Conservation (phyloP, 1,140 invertebrate species). For the Euglossa dilemma region DNA sequence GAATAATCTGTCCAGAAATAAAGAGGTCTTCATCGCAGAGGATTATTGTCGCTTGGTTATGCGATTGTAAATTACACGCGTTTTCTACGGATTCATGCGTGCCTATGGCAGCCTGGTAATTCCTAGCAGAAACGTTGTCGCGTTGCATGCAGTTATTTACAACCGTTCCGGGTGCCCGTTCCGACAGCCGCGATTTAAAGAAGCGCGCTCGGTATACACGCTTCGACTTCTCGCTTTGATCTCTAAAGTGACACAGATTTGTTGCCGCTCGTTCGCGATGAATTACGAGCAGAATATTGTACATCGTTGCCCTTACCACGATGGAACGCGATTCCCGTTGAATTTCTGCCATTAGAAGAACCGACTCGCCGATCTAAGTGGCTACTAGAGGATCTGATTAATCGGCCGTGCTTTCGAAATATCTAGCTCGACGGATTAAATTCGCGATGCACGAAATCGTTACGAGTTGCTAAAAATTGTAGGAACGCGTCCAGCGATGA, state of each 20-base stretch:
- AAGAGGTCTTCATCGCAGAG: not conserved
- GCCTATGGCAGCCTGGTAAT: not conserved
- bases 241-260: slow-evolving; percentile 52
- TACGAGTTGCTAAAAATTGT: too few species aligned
- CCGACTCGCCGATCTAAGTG: not conserved
- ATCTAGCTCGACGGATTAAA: too few species aligned
- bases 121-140: slow-evolving; percentile 14
- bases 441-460: too few species aligned
- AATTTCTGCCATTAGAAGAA: not conserved
- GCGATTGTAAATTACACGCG: not conserved
- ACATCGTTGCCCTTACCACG: slow-evolving; percentile 16
- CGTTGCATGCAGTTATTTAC: slow-evolving; percentile 26
- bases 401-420: too few species aligned
- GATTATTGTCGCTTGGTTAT: not conserved
- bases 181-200: slow-evolving; percentile 17
- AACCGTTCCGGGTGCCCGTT: not conserved
- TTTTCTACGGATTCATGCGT: not conserved
- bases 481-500: too few species aligned
- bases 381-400: too few species aligned
- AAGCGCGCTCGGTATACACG: not conserved
- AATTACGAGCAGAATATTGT: slow-evolving; percentile 40
- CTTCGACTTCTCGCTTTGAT: slow-evolving; percentile 48
- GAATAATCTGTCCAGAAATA: slow-evolving; percentile 2
- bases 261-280: slow-evolving; percentile 28
- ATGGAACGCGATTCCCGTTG: not conserved